Evolutionary conservation across 2,888 invertebrate genomes (phyloP).

Genomic region (Plusia festucae): DNA sequence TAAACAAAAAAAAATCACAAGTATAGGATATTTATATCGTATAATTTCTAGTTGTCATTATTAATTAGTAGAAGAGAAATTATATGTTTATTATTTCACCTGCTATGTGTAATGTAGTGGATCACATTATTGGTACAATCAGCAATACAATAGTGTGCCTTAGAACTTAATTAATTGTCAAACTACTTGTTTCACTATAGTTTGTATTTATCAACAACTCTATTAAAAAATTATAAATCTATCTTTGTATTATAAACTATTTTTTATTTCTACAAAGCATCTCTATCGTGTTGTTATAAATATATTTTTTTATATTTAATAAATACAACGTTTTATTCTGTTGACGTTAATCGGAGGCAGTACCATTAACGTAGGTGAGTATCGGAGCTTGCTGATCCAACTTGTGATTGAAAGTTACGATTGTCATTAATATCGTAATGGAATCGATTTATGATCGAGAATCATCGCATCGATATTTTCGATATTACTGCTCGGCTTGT

Average conservation of each 20-base stretch:
- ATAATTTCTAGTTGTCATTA: conserved; percentile 45
- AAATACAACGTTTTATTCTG: conserved; percentile 56
- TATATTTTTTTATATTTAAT: conserved; percentile 44
- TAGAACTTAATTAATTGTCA: too few species aligned
- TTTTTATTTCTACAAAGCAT: too few species aligned
- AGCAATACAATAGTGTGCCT: conserved; percentile 6
- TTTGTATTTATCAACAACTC: too few species aligned
- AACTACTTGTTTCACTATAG: too few species aligned
- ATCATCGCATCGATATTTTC: conserved; percentile 77
- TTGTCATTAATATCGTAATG: conserved; percentile 85
- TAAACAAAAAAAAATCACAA: conserved; percentile 18
- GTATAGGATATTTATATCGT: too few species aligned
- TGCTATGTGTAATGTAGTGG: conserved; percentile 7
- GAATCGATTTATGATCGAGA: conserved; percentile 79
- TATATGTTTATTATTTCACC: conserved; percentile 11
- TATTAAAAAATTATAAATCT: too few species aligned
- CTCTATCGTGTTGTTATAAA: conserved; percentile 14
- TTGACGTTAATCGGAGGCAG: conserved; percentile 63
- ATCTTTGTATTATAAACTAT: too few species aligned
- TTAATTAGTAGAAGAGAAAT: conserved; percentile 30
- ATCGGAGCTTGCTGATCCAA: conserved; percentile 72
- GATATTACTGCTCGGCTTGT: conserved; percentile 75
- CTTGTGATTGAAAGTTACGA: conserved; percentile 83
- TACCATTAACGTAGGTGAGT: conserved; percentile 64
- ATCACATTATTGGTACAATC: conserved; percentile 30